Evolutionary conservation across 2,797 vertebrate species (phyloP), one percentile per base, ranked within the genome.

Genomic region (Acanthornis magna): DNA sequence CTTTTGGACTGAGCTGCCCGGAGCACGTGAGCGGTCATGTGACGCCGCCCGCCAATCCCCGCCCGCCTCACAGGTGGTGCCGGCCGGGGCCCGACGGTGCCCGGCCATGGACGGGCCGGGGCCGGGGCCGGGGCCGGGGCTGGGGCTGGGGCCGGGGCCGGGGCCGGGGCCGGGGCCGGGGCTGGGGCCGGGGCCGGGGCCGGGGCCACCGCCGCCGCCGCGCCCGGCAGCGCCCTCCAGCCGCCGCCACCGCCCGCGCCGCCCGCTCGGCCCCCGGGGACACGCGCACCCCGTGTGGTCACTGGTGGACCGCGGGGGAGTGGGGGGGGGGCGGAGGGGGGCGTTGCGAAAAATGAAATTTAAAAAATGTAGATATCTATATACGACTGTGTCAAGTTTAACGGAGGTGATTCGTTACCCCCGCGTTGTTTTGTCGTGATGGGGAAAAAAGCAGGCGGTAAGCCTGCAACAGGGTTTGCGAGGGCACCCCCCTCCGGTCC

Each of bases 21-120:
- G 88, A 87, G 97, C 99, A 99, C 98, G 98, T 99, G 99, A 99
- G 98, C 94, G 91, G 94, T 98, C 98, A 98, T 98, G 97, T 98
- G 98, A 98, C 93, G 94, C 96, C 76, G 96, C 96, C 97, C 88
- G 93, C 99, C 99, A 99, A 99, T 99, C 98, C 98, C 97, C 67
- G 97, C 96, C 82, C 88, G 90, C 96, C 96, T 98, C 98, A 98
- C 98, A 98, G 97, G 98, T 98, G 98, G 98, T 97, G 97, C 82
- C 83, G 97, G 96, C 96, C 96, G 95, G 96, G 88, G 96, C 96
- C 96, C 97, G 96, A 66, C 94, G 73, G 95, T 93, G 43, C 95
- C 96, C 93, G 92, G 93, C 90, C 93, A 95, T 96, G 97, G 96
- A 95, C 96, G 94, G 92, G 27, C 61, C 27, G 73, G 57, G 72